Conservation (phyloP, 2,888 invertebrate genomes). For the Cinara cedri region DNA sequence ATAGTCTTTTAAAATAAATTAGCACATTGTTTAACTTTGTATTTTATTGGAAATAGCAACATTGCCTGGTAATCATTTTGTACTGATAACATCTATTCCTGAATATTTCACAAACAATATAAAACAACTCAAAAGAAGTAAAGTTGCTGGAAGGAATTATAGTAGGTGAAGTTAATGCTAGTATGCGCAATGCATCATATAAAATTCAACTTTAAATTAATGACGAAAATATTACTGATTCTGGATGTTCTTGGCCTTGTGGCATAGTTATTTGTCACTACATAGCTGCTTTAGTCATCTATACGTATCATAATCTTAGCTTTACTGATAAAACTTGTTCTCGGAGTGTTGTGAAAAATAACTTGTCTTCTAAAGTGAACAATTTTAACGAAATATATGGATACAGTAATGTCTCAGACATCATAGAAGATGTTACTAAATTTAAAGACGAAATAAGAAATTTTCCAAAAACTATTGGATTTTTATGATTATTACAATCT, state of each 20-base stretch:
- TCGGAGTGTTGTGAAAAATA: neutral
- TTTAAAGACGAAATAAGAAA: neutral
- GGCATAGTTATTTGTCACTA: neutral
- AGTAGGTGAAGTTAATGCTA: slow-evolving; percentile 4
- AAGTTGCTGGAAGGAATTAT: neutral
- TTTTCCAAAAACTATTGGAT: neutral
- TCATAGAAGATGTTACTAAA: no score
- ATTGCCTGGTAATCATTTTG: slow-evolving; percentile 7
- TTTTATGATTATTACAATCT: slow-evolving; percentile 13
- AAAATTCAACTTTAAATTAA: neutral
- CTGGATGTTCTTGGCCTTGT: neutral
- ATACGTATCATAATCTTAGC: neutral
- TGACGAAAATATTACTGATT: neutral
- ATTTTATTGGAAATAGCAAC: neutral
- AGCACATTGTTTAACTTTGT: no score
- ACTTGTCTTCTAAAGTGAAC: neutral
- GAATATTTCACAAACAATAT: neutral
- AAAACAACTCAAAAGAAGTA: slow-evolving; percentile 5
- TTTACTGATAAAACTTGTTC: neutral
- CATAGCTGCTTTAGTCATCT: neutral
- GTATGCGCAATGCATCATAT: slow-evolving; percentile 4
- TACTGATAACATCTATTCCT: neutral
- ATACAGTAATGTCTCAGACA: no score
- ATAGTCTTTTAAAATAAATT: neutral
- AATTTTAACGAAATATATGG: neutral